These are phyloP conservation scores for Melieria crassipennis DNA, from an alignment of 2,888 invertebrate species.

Conservation along the genomic window DNA sequence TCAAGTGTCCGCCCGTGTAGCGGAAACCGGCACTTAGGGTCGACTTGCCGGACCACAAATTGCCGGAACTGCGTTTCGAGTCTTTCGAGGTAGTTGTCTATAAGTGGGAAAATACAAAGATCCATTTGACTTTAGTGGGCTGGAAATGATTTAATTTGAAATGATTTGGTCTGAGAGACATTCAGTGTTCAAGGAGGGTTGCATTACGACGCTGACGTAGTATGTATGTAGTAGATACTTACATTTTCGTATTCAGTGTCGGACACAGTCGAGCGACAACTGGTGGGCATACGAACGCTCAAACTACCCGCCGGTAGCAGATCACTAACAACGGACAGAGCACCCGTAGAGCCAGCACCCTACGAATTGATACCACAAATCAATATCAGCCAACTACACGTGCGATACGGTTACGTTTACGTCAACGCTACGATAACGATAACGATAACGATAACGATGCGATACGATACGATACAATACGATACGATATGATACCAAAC, in stretches of 20 bases:
- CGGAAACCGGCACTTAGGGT: slow-evolving; percentile 87
- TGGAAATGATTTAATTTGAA: not conserved
- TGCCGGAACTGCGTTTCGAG: slow-evolving; percentile 83
- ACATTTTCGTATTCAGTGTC: slow-evolving; percentile 94
- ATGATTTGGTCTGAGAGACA: not conserved
- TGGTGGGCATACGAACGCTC: slow-evolving; percentile 72
- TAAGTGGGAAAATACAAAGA: slow-evolving; percentile 31
- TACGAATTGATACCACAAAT: slow-evolving; percentile 56
- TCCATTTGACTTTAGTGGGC: not conserved
- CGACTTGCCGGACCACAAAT: slow-evolving; percentile 93
- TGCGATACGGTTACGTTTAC: too few relatives aligned
- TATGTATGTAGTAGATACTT: slow-evolving; percentile 67
- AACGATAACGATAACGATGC: too few relatives aligned
- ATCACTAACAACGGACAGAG: slow-evolving; percentile 66
- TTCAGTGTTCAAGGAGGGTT: not conserved
- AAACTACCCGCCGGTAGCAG: slow-evolving; percentile 72
- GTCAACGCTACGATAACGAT: too few relatives aligned
- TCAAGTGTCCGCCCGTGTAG: slow-evolving; percentile 86
- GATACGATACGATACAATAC: too few relatives aligned
- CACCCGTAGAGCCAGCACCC: slow-evolving; percentile 74
- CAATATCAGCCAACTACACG: not conserved
- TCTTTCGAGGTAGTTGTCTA: slow-evolving; percentile 68
- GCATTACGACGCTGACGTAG: not conserved
- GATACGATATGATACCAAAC: too few relatives aligned
- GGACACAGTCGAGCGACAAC: slow-evolving; percentile 89